phyloP scores from a whole-genome alignment of 2,888 invertebrate species.

The Yponomeuta cagnagella region DNA sequence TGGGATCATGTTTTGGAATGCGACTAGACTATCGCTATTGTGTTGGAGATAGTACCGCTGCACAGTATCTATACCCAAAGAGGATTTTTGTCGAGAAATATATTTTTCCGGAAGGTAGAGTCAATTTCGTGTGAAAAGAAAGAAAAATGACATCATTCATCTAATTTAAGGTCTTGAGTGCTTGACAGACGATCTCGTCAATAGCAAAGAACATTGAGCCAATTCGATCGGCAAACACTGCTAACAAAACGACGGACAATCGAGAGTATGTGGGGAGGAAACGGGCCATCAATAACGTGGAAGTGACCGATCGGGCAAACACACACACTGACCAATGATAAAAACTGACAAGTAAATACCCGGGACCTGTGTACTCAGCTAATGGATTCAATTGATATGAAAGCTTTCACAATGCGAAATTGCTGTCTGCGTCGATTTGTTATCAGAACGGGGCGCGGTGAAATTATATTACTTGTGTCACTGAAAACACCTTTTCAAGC shows the following conservation, averaged over 20 bases:
- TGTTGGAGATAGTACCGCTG: not conserved
- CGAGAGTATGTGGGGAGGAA: conserved; percentile 33
- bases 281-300: conserved; percentile 67
- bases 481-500: conserved; percentile 5
- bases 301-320: conserved; percentile 73
- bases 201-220: conserved; percentile 1
- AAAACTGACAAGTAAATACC: conserved; percentile 75
- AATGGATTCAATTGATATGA: conserved; percentile 76
- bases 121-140: too few species aligned
- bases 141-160: too few species aligned
- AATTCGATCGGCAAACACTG: conserved; percentile 7
- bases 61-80: not conserved
- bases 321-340: conserved; percentile 67
- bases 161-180: too few species aligned
- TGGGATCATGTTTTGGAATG: conserved; percentile 50
- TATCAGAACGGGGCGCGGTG: conserved; percentile 35
- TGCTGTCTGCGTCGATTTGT: conserved; percentile 49
- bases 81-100: too few species aligned
- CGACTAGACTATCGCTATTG: conserved; percentile 34
- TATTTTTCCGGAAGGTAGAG: too few species aligned
- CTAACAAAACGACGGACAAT: conserved; percentile 10
- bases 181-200: not conserved
- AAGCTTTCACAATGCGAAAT: conserved; percentile 69
- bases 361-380: conserved; percentile 71
- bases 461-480: conserved; percentile 45